Base-by-base conservation (phyloP, 2,888 invertebrate species). In the Bombylius major region DNA sequence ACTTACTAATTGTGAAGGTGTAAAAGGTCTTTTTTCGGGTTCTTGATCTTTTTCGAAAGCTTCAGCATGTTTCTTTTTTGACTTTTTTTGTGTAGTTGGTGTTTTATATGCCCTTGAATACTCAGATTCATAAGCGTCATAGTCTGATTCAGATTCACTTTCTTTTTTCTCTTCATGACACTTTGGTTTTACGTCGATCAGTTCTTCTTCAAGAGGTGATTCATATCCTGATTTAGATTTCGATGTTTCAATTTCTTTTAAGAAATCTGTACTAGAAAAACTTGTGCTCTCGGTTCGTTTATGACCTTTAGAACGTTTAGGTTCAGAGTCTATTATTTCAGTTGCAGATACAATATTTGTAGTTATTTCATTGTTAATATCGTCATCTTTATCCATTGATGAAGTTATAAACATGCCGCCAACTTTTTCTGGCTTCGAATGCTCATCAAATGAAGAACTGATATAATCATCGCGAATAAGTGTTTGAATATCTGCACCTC, bases 201-300 rank as follows among this genome's bases (percentile, higher is more conserved):
- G 68, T 47, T 72, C 71, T 61, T 75, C 75, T 14, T 71, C 67
- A 4, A 73, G 56, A 61, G 74, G 75, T 50, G 66, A 61, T 34
- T 62, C 62, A 13, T 47, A 23, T 34, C 36, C 56, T 44, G 51
- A 47, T 32, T 45, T 47, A 7, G 59, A 36, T 42, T 54, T 39
- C 32, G 56, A 53, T 31, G 57, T 34, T 23, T 74, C 63, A 60
- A 59, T 55, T 31, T 56, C 63, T 60, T 70, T 75, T 32, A 75
- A 62, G 62, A 63, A 64, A 39, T 60, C 60, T 6, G 57, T 47
- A 34, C 56, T 57, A 32, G 58, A 53, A 53, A 73, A 73, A 54
- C 64, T 64, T 7, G 78, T 76, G 61, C 81, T 82, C 59, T 81
- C 82, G 56, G 71, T 75, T 23, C 81, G 73, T 58, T 79, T 75